Evolutionary conservation across 1,140 invertebrate species (phyloP), one percentile per base, ranked within the genome.

Genomic region (Lordiphosa mommai): DNA sequence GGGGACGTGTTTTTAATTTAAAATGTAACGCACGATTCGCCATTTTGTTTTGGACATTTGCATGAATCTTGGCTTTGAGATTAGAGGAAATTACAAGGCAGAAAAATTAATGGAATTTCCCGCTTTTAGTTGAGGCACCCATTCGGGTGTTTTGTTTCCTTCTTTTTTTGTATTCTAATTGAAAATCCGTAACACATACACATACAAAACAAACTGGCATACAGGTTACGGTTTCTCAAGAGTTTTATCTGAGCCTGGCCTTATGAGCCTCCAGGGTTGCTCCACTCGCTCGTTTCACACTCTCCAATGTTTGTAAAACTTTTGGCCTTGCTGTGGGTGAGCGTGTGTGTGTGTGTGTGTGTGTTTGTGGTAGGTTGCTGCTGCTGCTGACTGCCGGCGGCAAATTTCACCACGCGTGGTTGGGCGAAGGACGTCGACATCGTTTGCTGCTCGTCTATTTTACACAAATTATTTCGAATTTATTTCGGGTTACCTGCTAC

Each of bases 391-490:
- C 43, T 59, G 64, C 73, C 69, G 69, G 41, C 69, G 74, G 73
- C 74, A 40, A 51, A 74, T 65, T 80, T 61, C 73, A 79, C 74
- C 73, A 80, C 64, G 53, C 53, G 27, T 48, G 23, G 13, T 40
- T 55, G 29, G 46, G 34, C 12, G 14, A 30, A 41, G 47, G 32
- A 12, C 49, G 38, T 16, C 43, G 41, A 20, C 37, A 32, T 46
- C 53, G 47, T 57, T 67, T 41, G 67, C 57, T 77, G 52, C 47
- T 80, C 70, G 70, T 74, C 70, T 82, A 80, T 80, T 80, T 80
- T 82, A 82, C 70, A 80, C 76, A 80, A 80, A 82, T 80, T 80
- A 80, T 80, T 82, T 80, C 64, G 70, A 80, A 80, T 80, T 82
- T 79, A 79, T 79, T 79, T 80, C 70, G 74, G 76, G 61, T 71